Evolutionary conservation across 2,888 invertebrate genomes (phyloP), one percentile per base, ranked within the genome.

Genomic region (Pristionchus exspectatus): DNA sequence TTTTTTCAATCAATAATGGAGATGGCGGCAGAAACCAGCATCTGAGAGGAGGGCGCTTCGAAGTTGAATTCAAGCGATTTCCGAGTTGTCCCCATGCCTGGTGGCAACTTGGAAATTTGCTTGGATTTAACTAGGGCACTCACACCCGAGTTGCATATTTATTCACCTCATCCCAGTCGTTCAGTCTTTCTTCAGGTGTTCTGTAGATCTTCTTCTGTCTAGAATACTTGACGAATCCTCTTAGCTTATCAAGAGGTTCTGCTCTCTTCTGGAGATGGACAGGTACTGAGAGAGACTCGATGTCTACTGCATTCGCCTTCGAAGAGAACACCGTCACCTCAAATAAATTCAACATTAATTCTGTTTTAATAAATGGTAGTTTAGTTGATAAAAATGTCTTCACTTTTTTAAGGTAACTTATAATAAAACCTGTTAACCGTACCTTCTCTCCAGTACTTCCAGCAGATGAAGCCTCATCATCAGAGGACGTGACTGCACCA

Each of bases 171-270:
- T 98, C 97, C 98, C 98, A 99, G 96, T 99, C 99, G 91, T 97
- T 97, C 93, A 97, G 96, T 0, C 99, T 97, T 93, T 97, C 97
- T 89, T 97, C 97, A 0, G 97, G 97, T 66, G 97, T 96, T 1
- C 99, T 97, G 96, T 99, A 99, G 93, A 97, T 96, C 0, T 96
- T 96, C 2, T 97, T 97, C 95, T 98, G 98, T 90, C 99, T 97
- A 90, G 97, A 97, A 96, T 99, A 99, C 95, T 98, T 98, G 95
- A 99, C 97, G 96, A 99, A 99, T 90, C 99, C 98, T 93, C 95
- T 92, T 14, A 93, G 91, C 83, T 95, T 95, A 92, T 95, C 95
- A 38, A 94, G 91, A 9, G 93, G 92, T 30, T 92, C 93, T 18
- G 95, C 95, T 21, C 91, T 92, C 90, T 91, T 92, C 88, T 90